Base-by-base conservation (phyloP, 1,140 invertebrate species). In the Pissodes strobi region DNA sequence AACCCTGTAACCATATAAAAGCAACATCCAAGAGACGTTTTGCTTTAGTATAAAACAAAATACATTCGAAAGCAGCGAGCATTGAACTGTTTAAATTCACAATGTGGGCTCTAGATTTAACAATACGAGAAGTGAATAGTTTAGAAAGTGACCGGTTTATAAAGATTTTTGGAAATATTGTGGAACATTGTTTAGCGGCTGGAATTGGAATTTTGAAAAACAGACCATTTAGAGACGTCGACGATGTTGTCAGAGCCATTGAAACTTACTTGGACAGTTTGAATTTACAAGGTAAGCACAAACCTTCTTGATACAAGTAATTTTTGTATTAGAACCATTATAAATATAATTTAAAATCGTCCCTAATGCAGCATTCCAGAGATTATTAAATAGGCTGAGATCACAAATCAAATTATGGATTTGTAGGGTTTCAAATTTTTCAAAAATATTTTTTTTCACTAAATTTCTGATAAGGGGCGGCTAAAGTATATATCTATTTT, bases 111-210 rank as follows among this genome's bases (percentile, higher is more conserved):
- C 55, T 12, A 18, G 58, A 56, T 59, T 22, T 72, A 22, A 56
- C 61, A 5, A 71, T 74, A 8, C 51, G 66, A n/a, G 73, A 86
- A 75, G 81, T 87, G 0, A 87, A 87, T 73, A 73, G 70, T 60
- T 72, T 87, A 53, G 73, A 74, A 30, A 78, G 74, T 59, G 82
- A 85, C 57, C 75, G 84, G 46, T 88, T 88, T 75, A 82, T 84
- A 37, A 74, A 75, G 66, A 75, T 84, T 51, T 88, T 89, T 74
- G 80, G 79, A 21, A 88, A 88, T 78, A 81, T 88, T 1, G 83
- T 88, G 61, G 87, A 88, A 73, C 77, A 85, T 60, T 87, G 82
- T 73, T 74, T 79, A 9, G 79, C 83, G 37, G 83, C 82, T 38
- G 82, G 85, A 1, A 78, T 78, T 13, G 69, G 77, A 15, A 81